These are phyloP conservation scores for Lithobates sylvaticus DNA, from an alignment of 2,797 vertebrate genomes.

Conservation along the genomic window DNA sequence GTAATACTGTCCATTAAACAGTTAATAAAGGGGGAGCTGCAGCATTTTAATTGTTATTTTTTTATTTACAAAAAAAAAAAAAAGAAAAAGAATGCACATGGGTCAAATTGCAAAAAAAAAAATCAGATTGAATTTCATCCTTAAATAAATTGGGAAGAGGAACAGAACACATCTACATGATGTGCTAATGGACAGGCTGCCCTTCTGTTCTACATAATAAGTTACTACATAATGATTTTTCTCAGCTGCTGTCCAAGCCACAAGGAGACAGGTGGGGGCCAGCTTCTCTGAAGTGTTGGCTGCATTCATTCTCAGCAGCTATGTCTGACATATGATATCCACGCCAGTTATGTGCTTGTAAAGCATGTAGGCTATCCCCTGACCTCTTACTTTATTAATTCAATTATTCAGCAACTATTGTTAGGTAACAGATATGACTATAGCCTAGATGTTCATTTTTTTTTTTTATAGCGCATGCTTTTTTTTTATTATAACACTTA, in stretches of 20 bases:
- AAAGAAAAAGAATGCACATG: not conserved
- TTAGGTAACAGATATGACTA: conserved; percentile 37
- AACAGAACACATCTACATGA: conserved; percentile 1
- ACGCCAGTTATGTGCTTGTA: conserved; percentile 2
- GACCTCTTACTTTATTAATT: conserved; percentile 44
- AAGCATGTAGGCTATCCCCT: conserved; percentile 20
- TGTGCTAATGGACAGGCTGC: conserved; percentile 52
- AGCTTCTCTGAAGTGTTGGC: conserved; percentile 32
- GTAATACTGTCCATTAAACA: conserved; percentile 20
- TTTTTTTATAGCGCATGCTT: too few species aligned
- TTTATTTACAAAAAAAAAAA: conserved; percentile 29
- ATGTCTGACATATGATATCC: conserved; percentile 41
- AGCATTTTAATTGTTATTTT: conserved; percentile 33
- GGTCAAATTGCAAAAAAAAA: conserved; percentile 20
- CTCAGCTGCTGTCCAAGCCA: conserved; percentile 38
- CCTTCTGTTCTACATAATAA: conserved; percentile 56
- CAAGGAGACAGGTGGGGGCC: conserved; percentile 48
- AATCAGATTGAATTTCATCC: conserved; percentile 49
- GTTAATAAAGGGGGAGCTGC: not conserved
- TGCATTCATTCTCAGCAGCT: conserved; percentile 19
- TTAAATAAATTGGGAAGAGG: conserved; percentile 56
- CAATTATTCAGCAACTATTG: conserved; percentile 45
- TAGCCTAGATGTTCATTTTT: not conserved
- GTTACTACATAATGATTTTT: conserved; percentile 55
- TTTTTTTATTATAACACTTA: too few species aligned